A percentile compares a stretch with the other conserved stretches of the same genome.
These are phyloP conservation scores for Laterallus jamaicensis DNA, from an alignment of 2,113 vertebrate genomes.

Conservation along the genomic window DNA sequence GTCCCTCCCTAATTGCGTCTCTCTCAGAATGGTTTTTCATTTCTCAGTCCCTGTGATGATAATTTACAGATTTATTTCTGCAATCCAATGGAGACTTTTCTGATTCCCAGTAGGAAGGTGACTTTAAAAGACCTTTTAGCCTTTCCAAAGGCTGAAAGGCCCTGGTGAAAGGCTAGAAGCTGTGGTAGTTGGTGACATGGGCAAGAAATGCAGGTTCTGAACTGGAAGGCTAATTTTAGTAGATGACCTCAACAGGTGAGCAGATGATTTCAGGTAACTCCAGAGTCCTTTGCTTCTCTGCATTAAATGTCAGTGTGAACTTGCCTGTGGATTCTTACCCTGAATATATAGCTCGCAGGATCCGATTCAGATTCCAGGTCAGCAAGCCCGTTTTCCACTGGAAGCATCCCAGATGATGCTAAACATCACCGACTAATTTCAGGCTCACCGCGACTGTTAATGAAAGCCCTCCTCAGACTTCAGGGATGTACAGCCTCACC, in stretches of 20 bases:
- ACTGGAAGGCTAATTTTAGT: background rate
- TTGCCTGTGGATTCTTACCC: conserved; percentile 1
- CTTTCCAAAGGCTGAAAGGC: background rate
- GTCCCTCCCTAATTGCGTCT: background rate
- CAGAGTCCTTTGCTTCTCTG: conserved; percentile 7
- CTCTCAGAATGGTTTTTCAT: background rate
- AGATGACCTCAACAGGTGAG: conserved; percentile 19
- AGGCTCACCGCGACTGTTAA: background rate
- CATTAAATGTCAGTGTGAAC: conserved; percentile 16
- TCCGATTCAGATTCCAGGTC: conserved; percentile 43
- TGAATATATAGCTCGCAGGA: background rate
- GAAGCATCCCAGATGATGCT: conserved; percentile 34
- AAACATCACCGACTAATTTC: conserved; percentile 40
- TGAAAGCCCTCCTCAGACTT: conserved; percentile 15
- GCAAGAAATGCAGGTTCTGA: background rate
- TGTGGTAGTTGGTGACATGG: background rate
- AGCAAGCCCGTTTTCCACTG: conserved; percentile 47
- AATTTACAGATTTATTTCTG: background rate
- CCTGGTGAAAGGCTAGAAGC: background rate
- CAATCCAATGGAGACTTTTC: background rate
- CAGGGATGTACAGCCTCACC: background rate
- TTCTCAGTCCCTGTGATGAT: background rate
- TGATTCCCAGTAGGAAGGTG: background rate
- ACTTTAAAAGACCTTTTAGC: background rate
- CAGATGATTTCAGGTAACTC: conserved; percentile 24